phyloP scores from a whole-genome alignment of 2,113 vertebrate species.

The Anser cygnoides region DNA sequence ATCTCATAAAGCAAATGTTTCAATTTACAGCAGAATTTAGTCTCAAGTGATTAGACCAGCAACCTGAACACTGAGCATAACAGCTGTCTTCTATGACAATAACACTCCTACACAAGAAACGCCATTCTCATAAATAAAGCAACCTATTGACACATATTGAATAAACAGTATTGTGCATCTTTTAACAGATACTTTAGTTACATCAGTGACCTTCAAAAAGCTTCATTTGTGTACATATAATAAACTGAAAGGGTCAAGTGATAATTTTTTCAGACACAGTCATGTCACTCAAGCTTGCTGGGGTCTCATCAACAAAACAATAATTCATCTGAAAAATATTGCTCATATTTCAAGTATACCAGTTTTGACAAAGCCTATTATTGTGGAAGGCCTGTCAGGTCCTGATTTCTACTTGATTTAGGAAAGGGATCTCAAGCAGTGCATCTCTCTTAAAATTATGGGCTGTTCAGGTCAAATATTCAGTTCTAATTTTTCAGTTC shows the following conservation, averaged over 20 bases:
- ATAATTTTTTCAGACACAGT: not conserved
- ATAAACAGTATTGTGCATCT: not conserved
- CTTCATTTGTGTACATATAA: not conserved
- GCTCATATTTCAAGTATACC: not conserved
- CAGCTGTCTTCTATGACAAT: not conserved
- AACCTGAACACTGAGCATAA: not conserved
- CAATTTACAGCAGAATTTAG: not conserved
- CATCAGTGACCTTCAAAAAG: not conserved
- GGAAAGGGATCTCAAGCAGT: not conserved
- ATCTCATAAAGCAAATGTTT: not conserved
- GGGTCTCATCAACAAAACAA: not conserved
- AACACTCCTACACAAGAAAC: not conserved
- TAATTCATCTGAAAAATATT: fast-evolving
- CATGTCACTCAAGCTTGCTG: not conserved
- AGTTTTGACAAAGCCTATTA: not conserved
- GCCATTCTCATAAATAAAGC: not conserved
- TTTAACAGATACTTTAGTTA: not conserved
- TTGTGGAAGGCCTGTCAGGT: not conserved
- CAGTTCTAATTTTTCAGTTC: not conserved
- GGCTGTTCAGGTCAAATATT: not conserved
- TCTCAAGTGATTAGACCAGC: not conserved
- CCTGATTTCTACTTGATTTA: not conserved
- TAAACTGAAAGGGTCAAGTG: not conserved
- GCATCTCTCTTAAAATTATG: fast-evolving
- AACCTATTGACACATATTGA: not conserved